Percentiles rank a stretch among this genome's conserved stretches.
phyloP scores from a whole-genome alignment of 2,888 invertebrate genomes.

The Parnassius mnemosyne region DNA sequence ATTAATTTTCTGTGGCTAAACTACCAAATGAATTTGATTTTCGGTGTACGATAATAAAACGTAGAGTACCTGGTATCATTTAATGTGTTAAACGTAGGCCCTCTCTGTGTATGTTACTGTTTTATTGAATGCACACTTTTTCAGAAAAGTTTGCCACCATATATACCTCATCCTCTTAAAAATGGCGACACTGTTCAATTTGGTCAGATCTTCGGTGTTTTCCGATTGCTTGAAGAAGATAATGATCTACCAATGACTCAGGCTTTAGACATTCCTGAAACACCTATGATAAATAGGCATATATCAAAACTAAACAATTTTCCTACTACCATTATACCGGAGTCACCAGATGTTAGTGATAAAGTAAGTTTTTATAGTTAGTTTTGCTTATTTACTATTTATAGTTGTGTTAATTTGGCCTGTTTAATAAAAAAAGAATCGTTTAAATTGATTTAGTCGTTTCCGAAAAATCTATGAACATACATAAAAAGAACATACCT shows the following conservation, averaged over 20 bases:
- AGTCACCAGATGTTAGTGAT: constrained; percentile 71
- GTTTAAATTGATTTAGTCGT: no score
- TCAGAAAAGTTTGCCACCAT: constrained; percentile 60
- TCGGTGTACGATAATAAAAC: no score
- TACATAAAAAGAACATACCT: no score
- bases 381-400: neutral
- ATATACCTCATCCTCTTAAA: constrained; percentile 56
- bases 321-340: constrained; percentile 55
- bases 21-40: no score
- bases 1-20: no score
- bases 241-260: constrained; percentile 67
- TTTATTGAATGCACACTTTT: constrained; percentile 27
- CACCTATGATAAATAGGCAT: constrained; percentile 46
- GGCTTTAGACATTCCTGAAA: constrained; percentile 62
- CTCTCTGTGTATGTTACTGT: no score
- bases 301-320: constrained; percentile 44
- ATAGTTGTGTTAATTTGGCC: no score
- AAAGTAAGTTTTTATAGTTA: constrained; percentile 44
- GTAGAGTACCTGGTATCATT: no score
- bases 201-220: constrained; percentile 67
- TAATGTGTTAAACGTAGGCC: no score
- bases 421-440: no score
- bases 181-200: constrained; percentile 69
- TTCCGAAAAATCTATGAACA: no score
- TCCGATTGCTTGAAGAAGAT: constrained; percentile 59